phyloP scores from a whole-genome alignment of 1,140 invertebrate species.

The Meloidogyne floridensis region DNA sequence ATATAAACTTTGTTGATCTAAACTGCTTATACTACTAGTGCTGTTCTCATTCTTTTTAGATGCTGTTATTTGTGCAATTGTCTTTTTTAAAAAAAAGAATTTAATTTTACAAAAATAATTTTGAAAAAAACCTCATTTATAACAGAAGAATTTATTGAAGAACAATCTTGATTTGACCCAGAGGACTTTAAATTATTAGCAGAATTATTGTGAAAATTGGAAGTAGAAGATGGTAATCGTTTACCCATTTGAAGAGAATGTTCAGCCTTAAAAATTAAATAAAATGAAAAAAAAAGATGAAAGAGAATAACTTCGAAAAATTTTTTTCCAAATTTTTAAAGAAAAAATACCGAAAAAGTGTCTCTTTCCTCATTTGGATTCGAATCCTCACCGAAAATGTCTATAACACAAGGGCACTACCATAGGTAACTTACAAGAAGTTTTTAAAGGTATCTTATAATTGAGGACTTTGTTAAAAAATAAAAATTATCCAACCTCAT shows the following conservation, averaged over 20 bases:
- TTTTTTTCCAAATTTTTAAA: no score
- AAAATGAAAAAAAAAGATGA: not conserved
- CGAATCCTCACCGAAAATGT: no score
- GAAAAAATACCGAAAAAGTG: no score
- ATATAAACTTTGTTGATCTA: conserved; percentile 21
- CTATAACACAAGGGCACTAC: no score
- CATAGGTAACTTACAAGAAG: no score
- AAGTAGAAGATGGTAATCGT: not conserved
- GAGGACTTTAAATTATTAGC: not conserved
- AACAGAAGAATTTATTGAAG: conserved; percentile 7
- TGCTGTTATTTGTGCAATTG: not conserved
- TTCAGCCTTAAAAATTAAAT: not conserved
- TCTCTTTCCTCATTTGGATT: no score
- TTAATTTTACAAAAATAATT: no score
- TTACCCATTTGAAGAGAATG: not conserved
- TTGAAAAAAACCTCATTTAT: not conserved
- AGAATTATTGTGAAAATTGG: not conserved
- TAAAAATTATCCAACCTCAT: not conserved
- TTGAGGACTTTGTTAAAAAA: no score
- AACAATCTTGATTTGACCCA: not conserved
- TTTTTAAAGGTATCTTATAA: no score
- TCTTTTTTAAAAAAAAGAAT: not conserved
- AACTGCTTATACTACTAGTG: not conserved
- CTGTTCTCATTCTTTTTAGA: not conserved
- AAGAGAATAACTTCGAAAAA: not conserved